These are phyloP conservation scores for Caenorhabditis angaria DNA, from an alignment of 2,888 invertebrate genomes.

Conservation along the genomic window DNA sequence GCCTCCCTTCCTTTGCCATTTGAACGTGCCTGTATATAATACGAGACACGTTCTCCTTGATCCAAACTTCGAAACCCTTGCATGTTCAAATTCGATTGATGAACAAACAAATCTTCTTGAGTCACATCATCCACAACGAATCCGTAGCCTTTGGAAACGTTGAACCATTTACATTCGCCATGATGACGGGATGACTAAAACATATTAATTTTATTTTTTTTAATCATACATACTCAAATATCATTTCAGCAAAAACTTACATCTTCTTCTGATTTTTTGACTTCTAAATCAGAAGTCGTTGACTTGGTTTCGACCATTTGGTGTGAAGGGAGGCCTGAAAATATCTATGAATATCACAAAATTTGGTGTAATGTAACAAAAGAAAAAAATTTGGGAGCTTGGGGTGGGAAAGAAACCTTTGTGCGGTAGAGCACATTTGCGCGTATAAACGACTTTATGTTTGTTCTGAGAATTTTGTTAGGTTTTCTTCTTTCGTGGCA, in stretches of 20 bases:
- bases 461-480: background rate
- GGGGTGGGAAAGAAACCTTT: no score
- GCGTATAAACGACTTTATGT: background rate
- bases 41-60: conserved; percentile 52
- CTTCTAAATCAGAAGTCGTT: background rate
- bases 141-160: conserved; percentile 53
- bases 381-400: background rate
- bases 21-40: conserved; percentile 38
- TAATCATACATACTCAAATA: no score
- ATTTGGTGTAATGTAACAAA: background rate
- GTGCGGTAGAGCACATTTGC: background rate
- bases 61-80: conserved; percentile 55
- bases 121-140: conserved; percentile 52
- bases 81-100: conserved; percentile 52
- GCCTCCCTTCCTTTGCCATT: conserved; percentile 52
- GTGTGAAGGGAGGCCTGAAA: conserved; percentile 14
- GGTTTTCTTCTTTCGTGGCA: background rate
- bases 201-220: background rate
- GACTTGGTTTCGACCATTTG: background rate
- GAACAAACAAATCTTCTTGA: conserved; percentile 51
- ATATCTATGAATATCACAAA: no score
- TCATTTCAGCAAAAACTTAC: conserved; percentile 5
- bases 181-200: conserved; percentile 40
- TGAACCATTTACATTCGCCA: conserved; percentile 55
- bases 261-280: background rate